phyloP scores from a whole-genome alignment of 1,140 invertebrate species.

The Plectrocnemia conspersa region DNA sequence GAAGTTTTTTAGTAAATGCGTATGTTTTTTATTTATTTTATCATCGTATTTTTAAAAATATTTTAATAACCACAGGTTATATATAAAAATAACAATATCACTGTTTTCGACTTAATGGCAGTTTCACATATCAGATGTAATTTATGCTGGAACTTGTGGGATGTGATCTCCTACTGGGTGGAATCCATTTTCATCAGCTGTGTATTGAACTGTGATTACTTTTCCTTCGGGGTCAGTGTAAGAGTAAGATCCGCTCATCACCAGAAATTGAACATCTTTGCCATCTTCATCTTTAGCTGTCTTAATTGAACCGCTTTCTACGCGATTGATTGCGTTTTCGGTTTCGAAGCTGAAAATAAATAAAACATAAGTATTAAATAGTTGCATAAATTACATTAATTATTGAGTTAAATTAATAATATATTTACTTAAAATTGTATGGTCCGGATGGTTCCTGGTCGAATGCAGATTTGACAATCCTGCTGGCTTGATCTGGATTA shows the following conservation, averaged over 20 bases:
- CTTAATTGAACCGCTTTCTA: slow-evolving; percentile 25
- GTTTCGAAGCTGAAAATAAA: slow-evolving; percentile 41
- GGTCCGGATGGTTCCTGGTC: slow-evolving; percentile 39
- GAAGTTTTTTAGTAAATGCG: too few relatives aligned
- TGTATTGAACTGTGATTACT: slow-evolving; percentile 40
- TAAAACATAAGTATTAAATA: neutral
- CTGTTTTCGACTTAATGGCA: too few relatives aligned
- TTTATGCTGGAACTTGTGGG: slow-evolving; percentile 44
- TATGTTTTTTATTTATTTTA: too few relatives aligned
- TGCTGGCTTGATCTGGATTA: slow-evolving; percentile 19
- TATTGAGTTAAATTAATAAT: slow-evolving; percentile 1
- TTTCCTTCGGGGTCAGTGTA: slow-evolving; percentile 51
- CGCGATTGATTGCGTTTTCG: slow-evolving; percentile 37
- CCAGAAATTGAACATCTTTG: slow-evolving; percentile 33
- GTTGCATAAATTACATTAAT: neutral
- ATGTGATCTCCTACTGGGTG: slow-evolving; percentile 60
- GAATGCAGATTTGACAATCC: slow-evolving; percentile 41
- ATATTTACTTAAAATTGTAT: slow-evolving; percentile 40
- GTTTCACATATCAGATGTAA: too few relatives aligned
- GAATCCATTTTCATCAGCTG: slow-evolving; percentile 48
- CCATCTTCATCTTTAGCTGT: slow-evolving; percentile 31
- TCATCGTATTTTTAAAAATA: neutral
- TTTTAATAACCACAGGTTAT: neutral
- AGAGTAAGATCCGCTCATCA: slow-evolving; percentile 42
- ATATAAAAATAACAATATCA: neutral